phyloP scores from a whole-genome alignment of 2,888 invertebrate genomes.

The Aplocera efformata region DNA sequence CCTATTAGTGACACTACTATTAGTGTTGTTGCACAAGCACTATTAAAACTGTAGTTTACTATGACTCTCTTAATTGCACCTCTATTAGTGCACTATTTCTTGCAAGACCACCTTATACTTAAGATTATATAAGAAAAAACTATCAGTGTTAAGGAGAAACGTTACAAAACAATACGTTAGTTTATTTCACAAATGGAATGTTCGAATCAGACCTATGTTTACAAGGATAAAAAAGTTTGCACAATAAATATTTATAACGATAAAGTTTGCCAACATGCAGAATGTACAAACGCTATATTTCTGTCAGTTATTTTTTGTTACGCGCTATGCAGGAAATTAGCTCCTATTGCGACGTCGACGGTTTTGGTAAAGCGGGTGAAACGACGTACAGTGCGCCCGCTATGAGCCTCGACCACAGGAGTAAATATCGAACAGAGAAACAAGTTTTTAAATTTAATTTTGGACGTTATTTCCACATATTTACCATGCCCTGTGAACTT shows the following conservation, averaged over 20 bases:
- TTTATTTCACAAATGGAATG: conserved; percentile 1
- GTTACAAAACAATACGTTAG: not conserved
- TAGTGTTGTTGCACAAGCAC: conserved; percentile 60
- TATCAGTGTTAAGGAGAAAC: too few relatives aligned
- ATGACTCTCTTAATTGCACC: conserved; percentile 40
- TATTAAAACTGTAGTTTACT: conserved; percentile 38
- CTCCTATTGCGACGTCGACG: conserved; percentile 79
- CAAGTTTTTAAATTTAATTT: too few relatives aligned
- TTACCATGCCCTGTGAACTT: too few relatives aligned
- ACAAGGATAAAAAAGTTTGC: not conserved
- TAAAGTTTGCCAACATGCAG: conserved; percentile 47
- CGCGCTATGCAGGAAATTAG: conserved; percentile 79
- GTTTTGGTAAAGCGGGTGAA: conserved; percentile 75
- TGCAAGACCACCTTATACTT: conserved; percentile 33
- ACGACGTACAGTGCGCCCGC: conserved; percentile 66
- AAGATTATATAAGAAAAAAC: conserved; percentile 2
- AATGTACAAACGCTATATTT: conserved; percentile 66
- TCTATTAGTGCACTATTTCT: conserved; percentile 52
- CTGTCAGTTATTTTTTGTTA: conserved; percentile 68
- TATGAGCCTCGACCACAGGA: conserved; percentile 56
- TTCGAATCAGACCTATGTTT: not conserved
- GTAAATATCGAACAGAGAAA: too few relatives aligned
- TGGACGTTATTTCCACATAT: too few relatives aligned
- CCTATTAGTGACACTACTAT: conserved; percentile 42
- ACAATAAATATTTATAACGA: conserved; percentile 40